Conservation (phyloP, 2,888 invertebrate species). For the Caenorhabditis uteleia region DNA sequence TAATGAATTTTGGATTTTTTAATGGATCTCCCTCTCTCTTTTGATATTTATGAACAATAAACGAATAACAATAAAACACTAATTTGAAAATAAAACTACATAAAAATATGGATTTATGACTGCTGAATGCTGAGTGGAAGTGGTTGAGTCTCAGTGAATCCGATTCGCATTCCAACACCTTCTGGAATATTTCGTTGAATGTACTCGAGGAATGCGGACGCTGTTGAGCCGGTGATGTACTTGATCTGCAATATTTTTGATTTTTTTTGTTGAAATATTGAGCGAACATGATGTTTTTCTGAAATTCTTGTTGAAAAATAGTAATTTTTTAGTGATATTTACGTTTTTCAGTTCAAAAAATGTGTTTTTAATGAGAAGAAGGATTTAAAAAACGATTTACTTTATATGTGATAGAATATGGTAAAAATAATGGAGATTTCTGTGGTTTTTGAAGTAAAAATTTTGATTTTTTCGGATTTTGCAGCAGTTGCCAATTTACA, state of each 20-base stretch:
- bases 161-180: constrained; percentile 86
- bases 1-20: background rate
- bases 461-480: too few species aligned
- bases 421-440: too few species aligned
- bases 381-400: too few species aligned
- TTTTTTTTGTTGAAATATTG: background rate
- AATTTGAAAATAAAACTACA: too few species aligned
- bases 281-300: background rate
- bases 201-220: constrained; percentile 93
- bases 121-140: constrained; percentile 51
- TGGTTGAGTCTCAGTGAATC: constrained; percentile 55
- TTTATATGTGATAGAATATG: too few species aligned
- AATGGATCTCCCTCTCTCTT: background rate
- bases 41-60: background rate
- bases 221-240: constrained; percentile 89
- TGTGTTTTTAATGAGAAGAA: too few species aligned
- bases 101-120: background rate
- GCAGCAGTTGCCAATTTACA: too few species aligned
- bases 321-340: background rate
- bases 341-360: background rate
- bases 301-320: constrained; percentile 1
- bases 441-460: too few species aligned
- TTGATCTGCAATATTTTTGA: constrained; percentile 74
- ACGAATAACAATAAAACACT: background rate
- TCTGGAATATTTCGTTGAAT: constrained; percentile 94